Conservation (phyloP, 2,113 vertebrate genomes). For the Otolemur garnettii region DNA sequence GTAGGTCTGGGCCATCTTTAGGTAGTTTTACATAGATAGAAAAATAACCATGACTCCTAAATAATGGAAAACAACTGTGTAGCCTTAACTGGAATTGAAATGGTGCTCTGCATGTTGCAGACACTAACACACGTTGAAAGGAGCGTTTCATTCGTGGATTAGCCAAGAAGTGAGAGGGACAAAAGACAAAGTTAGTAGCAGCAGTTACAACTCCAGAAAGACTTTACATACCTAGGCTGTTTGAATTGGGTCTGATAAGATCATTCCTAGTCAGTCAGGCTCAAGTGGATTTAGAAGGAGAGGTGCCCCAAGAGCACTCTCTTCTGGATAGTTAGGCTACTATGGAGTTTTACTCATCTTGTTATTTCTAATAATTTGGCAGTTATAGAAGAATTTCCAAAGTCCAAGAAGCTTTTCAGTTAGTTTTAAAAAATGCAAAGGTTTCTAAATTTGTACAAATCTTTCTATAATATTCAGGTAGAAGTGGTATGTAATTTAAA, state of each 20-base stretch:
- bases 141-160: not conserved
- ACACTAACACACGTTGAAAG: not conserved
- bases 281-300: not conserved
- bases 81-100: not conserved
- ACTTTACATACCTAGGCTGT: not conserved
- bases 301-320: not conserved
- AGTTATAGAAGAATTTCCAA: not conserved
- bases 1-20: not conserved
- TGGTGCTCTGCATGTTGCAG: not conserved
- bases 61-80: not conserved
- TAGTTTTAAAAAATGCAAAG: conserved; percentile 1
- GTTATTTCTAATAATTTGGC: not conserved
- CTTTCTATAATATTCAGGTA: not conserved
- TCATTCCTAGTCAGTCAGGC: not conserved
- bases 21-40: not conserved
- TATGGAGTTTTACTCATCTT: not conserved
- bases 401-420: not conserved
- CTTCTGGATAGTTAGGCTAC: not conserved
- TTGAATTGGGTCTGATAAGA: not conserved
- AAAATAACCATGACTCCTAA: conserved; percentile 1
- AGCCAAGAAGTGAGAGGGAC: not conserved
- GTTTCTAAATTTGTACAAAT: conserved; percentile 35
- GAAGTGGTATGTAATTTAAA: not conserved
- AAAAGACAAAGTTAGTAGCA: not conserved
- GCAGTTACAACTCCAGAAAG: not conserved